Evolutionary conservation across 2,797 vertebrate species (phyloP), one percentile per base, ranked within the genome.

Genomic region (Nasua narica): DNA sequence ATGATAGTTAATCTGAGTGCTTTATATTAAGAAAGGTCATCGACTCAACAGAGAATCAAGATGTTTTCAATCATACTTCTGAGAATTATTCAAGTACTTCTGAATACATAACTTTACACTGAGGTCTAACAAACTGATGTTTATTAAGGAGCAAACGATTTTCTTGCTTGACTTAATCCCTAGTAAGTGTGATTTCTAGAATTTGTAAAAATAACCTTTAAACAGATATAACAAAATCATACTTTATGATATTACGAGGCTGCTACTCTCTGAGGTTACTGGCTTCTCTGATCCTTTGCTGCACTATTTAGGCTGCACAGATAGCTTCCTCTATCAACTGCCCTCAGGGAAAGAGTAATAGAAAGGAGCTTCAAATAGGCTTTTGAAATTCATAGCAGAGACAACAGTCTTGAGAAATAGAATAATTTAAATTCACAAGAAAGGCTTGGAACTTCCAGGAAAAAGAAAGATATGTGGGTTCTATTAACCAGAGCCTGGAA

Each of bases 331-430:
- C 35, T 40, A 5, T 6, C 35, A 74, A 54, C 67, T 82, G 29
- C 50, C 86, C 83, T 96, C 52, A 62, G 93, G 93, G 72, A 93
- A 67, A 56, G 40, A 72, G 65, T 27, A 40, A 58, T 16, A 74
- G 32, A 67, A 87, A 70, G 27, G 25, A 83, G 32, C 76, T 96
- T 97, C 95, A 92, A 92, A 77, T 2, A 78, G 56, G 60, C 32
- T 81, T 87, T 85, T 81, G 35, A 97, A 97, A 96, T 91, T 96
- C 96, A 95, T 11, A 82, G 90, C 65, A 90, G 83, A 92, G 69
- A 93, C 37, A 90, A 58, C 23, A 65, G 56, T 72, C 54, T 85
- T 90, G 72, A 90, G 69, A 94, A 84, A 14, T 29, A 56, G 76
- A 78, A 60, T 48, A 79, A 89, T 84, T 82, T 78, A 96, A 91